Percentiles rank a stretch among this genome's conserved stretches.
Evolutionary conservation across 2,797 vertebrate genomes (phyloP).

Genomic region (Leuciscus waleckii): DNA sequence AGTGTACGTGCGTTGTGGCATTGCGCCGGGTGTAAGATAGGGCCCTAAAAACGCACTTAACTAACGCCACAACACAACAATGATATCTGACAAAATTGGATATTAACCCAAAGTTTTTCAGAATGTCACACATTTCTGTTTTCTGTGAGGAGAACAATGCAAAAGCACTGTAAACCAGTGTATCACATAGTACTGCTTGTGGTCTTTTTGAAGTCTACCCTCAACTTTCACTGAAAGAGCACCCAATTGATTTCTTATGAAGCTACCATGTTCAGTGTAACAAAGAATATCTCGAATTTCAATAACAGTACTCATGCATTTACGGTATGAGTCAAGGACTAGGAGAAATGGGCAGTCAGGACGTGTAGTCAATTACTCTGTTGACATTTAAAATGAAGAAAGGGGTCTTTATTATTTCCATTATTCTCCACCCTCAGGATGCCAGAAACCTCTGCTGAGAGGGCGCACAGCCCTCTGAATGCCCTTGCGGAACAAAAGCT

Average conservation of each 20-base stretch:
- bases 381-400: conserved; percentile 47
- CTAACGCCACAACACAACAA: too few species aligned
- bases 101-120: background rate
- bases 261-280: background rate
- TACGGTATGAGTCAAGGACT: background rate
- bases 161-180: background rate
- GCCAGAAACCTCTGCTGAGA: conserved; percentile 17
- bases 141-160: background rate
- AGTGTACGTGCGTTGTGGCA: too few species aligned
- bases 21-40: too few species aligned
- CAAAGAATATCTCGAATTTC: conserved; percentile 13
- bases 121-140: background rate
- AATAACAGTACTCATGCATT: conserved; percentile 25
- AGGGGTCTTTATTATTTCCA: conserved; percentile 26
- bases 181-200: background rate
- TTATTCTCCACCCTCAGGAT: conserved; percentile 32
- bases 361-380: conserved; percentile 26
- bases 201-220: background rate
- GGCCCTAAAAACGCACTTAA: too few species aligned
- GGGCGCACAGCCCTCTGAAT: conserved; percentile 14
- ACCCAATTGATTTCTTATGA: conserved; percentile 4
- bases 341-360: conserved; percentile 14
- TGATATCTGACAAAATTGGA: background rate
- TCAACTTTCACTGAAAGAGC: background rate
- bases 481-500: conserved; percentile 37